Base-by-base conservation (phyloP, 2,113 vertebrate genomes). In the Haemorhous mexicanus region DNA sequence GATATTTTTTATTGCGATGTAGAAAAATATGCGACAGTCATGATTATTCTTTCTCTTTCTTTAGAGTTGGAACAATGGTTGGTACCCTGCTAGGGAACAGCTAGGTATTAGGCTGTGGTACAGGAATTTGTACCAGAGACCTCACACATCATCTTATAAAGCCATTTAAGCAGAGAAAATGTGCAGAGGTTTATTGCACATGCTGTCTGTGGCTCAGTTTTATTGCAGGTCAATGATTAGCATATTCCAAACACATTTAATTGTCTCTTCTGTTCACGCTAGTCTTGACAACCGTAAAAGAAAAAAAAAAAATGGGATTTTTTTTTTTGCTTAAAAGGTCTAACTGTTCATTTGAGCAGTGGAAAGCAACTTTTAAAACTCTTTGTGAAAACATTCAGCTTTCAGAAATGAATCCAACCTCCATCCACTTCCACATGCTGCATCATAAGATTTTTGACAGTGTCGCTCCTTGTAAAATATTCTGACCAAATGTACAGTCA, bases 401-500 rank as follows among this genome's bases (percentile, higher is more conserved):
- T 72, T 90, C 77, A 43, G 79, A 94, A 70, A 23, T 46, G 55
- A 77, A 68, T 17, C 69, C 62, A 44, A 6, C 43, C 21, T 67
- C 68, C 56, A 43, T 82, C 61, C 64, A 47, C 19, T 26, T 76
- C 67, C 55, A 64, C 10, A 3, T 59, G 4, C 23, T 0, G 0
- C 4, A 0, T 35, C 67, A 50, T 49, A 16, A 53, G 49, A 68
- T 82, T 95, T 94, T 93, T 87, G 70, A n/a, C 74, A 28, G 46
- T n/a, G 77, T 76, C 11, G 6, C 81, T 91, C 94, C 94, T 77
- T 93, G 90, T 76, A 93, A 90, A 87, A 86, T 86, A 47, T 46
- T 90, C 95, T 75, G 93, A 94, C 96, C 96, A 90, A 96, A 91
- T 89, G 95, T 92, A 75, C 96, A 94, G 95, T 90, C 92, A 52